Conservation (phyloP, 2,888 invertebrate genomes). For the Cetonia aurata region DNA sequence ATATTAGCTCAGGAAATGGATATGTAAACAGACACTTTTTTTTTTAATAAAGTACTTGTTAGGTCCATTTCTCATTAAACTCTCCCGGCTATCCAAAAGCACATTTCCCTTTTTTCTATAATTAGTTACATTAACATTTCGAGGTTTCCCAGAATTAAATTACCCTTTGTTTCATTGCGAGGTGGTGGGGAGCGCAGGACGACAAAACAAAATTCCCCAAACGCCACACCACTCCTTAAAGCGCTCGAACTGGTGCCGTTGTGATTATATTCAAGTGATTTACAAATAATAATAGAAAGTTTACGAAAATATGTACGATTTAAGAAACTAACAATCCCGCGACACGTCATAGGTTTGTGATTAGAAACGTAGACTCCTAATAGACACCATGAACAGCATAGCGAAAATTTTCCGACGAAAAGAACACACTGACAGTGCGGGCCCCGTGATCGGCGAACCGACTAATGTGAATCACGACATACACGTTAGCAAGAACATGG, state of each 20-base stretch:
- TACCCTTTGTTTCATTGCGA: too few relatives aligned
- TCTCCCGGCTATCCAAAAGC: too few relatives aligned
- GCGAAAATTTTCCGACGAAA: slow-evolving; percentile 42
- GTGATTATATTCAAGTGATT: slow-evolving; percentile 3
- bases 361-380: neutral
- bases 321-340: neutral
- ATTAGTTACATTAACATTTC: too few relatives aligned
- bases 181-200: neutral
- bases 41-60: too few relatives aligned
- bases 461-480: slow-evolving; percentile 88
- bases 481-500: slow-evolving; percentile 87
- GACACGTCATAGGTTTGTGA: neutral
- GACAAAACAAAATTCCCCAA: slow-evolving; percentile 21
- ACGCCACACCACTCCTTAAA: slow-evolving; percentile 29
- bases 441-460: slow-evolving; percentile 77
- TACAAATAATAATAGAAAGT: too few relatives aligned
- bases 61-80: too few relatives aligned
- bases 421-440: slow-evolving; percentile 37
- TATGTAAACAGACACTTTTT: too few relatives aligned
- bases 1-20: too few relatives aligned
- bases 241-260: neutral
- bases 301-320: neutral
- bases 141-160: too few relatives aligned
- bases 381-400: slow-evolving; percentile 41
- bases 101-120: too few relatives aligned